Conservation (phyloP, 1,140 invertebrate species). For the Heterodera schachtii region DNA sequence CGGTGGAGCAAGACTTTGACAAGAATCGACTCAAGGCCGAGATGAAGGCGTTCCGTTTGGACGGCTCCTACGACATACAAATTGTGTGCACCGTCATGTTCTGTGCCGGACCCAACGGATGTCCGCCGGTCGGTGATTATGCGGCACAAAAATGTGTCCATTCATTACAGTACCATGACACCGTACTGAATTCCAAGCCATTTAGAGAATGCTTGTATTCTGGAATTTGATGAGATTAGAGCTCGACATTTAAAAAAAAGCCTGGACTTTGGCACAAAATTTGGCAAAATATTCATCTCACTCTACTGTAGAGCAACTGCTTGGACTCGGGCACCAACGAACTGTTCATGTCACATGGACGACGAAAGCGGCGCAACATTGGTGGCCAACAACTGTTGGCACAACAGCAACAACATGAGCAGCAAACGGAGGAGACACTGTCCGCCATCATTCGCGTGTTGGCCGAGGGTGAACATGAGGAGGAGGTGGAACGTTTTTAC, state of each 20-base stretch:
- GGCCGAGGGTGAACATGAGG: conserved; percentile 62
- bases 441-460: conserved; percentile 65
- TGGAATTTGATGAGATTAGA: too few species aligned
- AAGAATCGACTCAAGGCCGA: conserved; percentile 61
- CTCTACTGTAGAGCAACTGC: conserved; percentile 57
- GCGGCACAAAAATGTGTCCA: conserved; percentile 47
- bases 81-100: conserved; percentile 65
- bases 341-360: conserved; percentile 62
- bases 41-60: conserved; percentile 65
- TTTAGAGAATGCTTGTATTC: too few species aligned
- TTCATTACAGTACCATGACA: too few species aligned
- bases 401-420: background rate
- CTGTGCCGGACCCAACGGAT: conserved; percentile 65
- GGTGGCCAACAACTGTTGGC: conserved; percentile 3
- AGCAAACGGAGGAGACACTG: conserved; percentile 55
- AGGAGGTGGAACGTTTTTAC: conserved; percentile 54
- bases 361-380: conserved; percentile 55
- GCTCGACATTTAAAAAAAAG: too few species aligned
- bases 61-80: conserved; percentile 65
- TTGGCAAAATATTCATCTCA: too few species aligned
- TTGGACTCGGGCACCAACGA: conserved; percentile 65
- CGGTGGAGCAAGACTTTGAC: conserved; percentile 65
- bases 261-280: too few species aligned
- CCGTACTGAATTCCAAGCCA: too few species aligned
- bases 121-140: conserved; percentile 55